Evolutionary conservation across 1,140 invertebrate species (phyloP).

Genomic region (Kradibia gibbosae): DNA sequence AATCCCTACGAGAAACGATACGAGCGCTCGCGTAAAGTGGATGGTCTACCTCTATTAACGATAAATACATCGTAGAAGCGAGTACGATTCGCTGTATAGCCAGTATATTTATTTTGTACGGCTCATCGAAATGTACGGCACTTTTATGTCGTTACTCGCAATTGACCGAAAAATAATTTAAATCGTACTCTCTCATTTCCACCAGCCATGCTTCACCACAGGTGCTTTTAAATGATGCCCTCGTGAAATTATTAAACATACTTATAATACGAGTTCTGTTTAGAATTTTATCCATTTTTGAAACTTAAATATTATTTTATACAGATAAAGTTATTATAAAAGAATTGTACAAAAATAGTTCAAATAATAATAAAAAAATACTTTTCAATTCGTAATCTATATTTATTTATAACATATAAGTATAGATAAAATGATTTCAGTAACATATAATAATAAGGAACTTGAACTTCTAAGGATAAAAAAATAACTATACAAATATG

Average conservation of each 20-base stretch:
- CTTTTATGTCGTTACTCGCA: not conserved
- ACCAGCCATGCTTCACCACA: not conserved
- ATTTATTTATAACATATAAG: too few species aligned
- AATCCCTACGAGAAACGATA: conserved; percentile 8
- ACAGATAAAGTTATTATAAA: too few species aligned
- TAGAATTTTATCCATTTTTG: not conserved
- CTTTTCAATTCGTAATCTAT: too few species aligned
- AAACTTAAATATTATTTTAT: not conserved
- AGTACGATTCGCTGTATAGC: not conserved
- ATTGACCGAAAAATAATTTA: not conserved
- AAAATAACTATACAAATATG: too few species aligned
- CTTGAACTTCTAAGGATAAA: too few species aligned
- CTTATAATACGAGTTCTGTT: not conserved
- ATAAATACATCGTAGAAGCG: not conserved
- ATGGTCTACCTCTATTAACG: not conserved
- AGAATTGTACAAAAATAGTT: too few species aligned
- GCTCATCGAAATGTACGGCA: not conserved
- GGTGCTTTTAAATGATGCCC: not conserved
- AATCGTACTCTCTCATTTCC: not conserved
- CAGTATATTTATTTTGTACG: not conserved
- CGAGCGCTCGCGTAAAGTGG: not conserved
- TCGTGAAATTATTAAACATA: not conserved
- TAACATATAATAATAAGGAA: too few species aligned
- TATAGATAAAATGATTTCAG: too few species aligned
- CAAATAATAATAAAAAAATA: too few species aligned